These are phyloP conservation scores for Probosciger aterrimus DNA, from an alignment of 2,113 vertebrate genomes.

Conservation along the genomic window DNA sequence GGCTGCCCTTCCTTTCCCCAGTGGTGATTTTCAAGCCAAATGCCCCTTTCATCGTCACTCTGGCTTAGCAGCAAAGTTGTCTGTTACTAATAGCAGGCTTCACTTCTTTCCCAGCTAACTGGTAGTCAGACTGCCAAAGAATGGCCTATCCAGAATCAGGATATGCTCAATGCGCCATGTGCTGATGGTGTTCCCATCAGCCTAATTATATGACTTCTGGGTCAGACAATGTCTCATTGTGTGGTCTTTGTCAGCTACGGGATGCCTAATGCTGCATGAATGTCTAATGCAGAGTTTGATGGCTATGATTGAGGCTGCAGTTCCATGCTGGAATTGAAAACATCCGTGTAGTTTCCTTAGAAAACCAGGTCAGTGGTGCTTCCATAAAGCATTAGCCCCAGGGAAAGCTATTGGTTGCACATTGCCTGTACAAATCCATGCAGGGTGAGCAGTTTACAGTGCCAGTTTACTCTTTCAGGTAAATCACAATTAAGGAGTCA, in stretches of 20 bases:
- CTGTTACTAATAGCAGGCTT: constrained; percentile 10
- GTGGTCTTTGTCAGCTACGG: constrained; percentile 46
- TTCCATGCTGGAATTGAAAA: constrained; percentile 36
- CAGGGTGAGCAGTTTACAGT: background rate
- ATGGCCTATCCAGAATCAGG: constrained; percentile 36
- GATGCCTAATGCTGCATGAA: constrained; percentile 38
- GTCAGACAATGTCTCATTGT: constrained; percentile 62
- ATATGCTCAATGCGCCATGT: constrained; percentile 32
- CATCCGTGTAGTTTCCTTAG: constrained; percentile 49
- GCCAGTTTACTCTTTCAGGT: constrained; percentile 26
- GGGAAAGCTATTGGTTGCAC: background rate
- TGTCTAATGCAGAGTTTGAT: constrained; percentile 57
- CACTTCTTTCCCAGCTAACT: constrained; percentile 27
- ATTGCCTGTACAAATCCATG: background rate
- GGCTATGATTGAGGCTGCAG: background rate
- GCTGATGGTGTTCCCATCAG: constrained; percentile 35
- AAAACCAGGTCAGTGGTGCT: constrained; percentile 53
- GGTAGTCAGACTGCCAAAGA: constrained; percentile 44
- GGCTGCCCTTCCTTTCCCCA: constrained; percentile 1
- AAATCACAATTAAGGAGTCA: background rate
- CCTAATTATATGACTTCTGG: constrained; percentile 60
- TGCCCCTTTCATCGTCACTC: background rate
- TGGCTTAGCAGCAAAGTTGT: constrained; percentile 12
- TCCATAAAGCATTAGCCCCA: background rate
- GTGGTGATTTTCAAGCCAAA: background rate